phyloP scores from a whole-genome alignment of 2,888 invertebrate species.

The Eupithecia subumbrata region DNA sequence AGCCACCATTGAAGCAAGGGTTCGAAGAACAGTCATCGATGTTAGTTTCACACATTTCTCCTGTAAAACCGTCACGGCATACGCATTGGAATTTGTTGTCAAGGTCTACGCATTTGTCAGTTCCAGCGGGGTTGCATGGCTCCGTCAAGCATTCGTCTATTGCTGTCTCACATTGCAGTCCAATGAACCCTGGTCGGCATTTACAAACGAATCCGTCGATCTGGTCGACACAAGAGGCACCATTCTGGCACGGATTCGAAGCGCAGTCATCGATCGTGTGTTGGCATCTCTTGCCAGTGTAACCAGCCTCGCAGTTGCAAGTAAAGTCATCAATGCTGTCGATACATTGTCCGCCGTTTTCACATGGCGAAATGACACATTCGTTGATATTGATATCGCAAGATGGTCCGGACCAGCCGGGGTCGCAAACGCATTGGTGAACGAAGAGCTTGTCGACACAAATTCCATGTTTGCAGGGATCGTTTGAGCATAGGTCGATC shows the following conservation, averaged over 20 bases:
- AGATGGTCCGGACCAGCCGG: slow-evolving; percentile 94
- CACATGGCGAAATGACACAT: slow-evolving; percentile 94
- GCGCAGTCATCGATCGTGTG: slow-evolving; percentile 97
- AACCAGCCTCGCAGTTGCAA: slow-evolving; percentile 97
- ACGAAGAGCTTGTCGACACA: slow-evolving; percentile 95
- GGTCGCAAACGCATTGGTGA: slow-evolving; percentile 95
- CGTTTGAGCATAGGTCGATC: slow-evolving; percentile 94
- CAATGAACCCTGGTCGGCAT: slow-evolving; percentile 96
- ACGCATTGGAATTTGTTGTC: slow-evolving; percentile 94
- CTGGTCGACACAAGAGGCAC: slow-evolving; percentile 93
- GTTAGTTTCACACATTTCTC: slow-evolving; percentile 92
- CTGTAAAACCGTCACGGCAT: slow-evolving; percentile 95
- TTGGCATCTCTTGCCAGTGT: slow-evolving; percentile 96
- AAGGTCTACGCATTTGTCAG: slow-evolving; percentile 94
- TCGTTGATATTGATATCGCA: slow-evolving; percentile 97
- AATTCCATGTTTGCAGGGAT: slow-evolving; percentile 96
- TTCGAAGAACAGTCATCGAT: slow-evolving; percentile 93
- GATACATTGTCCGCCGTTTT: slow-evolving; percentile 95
- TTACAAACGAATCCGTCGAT: slow-evolving; percentile 96
- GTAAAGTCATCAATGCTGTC: slow-evolving; percentile 93
- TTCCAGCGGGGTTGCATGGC: slow-evolving; percentile 95
- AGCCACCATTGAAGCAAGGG: slow-evolving; percentile 95
- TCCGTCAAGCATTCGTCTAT: slow-evolving; percentile 96
- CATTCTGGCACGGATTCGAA: slow-evolving; percentile 95
- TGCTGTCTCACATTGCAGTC: slow-evolving; percentile 96